phyloP scores from a whole-genome alignment of 2,113 vertebrate genomes.

The Daphoenositta chrysoptera region DNA sequence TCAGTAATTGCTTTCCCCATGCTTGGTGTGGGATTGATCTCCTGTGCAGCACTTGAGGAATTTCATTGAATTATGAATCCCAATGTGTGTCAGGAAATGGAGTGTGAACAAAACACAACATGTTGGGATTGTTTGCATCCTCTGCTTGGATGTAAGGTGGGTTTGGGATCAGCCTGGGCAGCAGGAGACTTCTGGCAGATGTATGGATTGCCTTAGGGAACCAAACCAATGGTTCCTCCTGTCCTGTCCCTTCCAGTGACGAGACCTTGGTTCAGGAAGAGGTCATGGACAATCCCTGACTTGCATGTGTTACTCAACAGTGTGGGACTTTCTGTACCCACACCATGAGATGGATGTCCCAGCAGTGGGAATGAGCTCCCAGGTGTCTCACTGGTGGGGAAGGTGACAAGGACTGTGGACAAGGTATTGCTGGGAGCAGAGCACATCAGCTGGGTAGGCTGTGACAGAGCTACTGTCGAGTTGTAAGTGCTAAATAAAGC shows the following conservation, averaged over 20 bases:
- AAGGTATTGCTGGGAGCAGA: background rate
- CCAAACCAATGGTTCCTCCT: background rate
- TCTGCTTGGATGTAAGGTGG: background rate
- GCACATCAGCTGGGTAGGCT: fast-evolving
- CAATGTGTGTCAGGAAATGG: background rate
- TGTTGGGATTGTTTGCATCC: background rate
- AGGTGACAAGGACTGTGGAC: background rate
- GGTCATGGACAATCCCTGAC: background rate
- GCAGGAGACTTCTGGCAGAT: background rate
- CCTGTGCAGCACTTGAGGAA: background rate
- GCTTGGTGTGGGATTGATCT: background rate
- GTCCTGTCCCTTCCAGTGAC: background rate
- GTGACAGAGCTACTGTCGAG: background rate
- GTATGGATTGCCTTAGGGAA: background rate
- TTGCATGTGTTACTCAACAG: background rate
- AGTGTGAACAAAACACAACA: background rate
- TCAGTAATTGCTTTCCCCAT: background rate
- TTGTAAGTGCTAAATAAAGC: background rate
- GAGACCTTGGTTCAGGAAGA: background rate
- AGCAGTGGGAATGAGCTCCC: background rate
- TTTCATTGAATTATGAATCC: fast-evolving
- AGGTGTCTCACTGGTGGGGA: fast-evolving
- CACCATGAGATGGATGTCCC: background rate
- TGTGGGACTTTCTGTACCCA: background rate
- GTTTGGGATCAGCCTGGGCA: background rate